Percentiles rank a stretch among this genome's conserved stretches.
Evolutionary conservation across 2,797 vertebrate species (phyloP).

Genomic region (Siniperca undulata): DNA sequence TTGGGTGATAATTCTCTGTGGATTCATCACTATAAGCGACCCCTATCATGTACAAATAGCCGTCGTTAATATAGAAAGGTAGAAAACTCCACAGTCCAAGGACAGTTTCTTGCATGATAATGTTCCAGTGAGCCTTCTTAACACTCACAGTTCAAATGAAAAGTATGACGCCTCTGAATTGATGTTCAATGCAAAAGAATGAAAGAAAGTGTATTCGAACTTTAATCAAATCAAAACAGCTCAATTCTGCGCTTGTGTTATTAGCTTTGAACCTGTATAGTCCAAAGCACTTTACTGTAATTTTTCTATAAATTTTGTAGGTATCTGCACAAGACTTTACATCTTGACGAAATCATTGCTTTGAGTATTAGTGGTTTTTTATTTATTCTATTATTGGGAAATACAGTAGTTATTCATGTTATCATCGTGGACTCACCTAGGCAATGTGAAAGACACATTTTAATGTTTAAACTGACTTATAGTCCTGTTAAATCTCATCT

Average conservation of each 20-base stretch:
- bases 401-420: not conserved
- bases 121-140: not conserved
- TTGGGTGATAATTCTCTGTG: not conserved
- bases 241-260: not conserved
- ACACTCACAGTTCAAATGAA: not conserved
- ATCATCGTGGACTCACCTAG: not conserved
- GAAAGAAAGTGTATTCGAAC: not conserved
- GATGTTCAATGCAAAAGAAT: constrained; percentile 6
- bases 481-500: constrained; percentile 29
- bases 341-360: constrained; percentile 21
- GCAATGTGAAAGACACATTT: constrained; percentile 15
- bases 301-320: constrained; percentile 8
- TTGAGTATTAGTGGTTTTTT: constrained; percentile 20
- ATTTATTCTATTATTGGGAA: not conserved
- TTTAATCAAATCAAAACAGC: not conserved
- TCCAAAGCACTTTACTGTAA: constrained; percentile 6
- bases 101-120: not conserved
- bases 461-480: constrained; percentile 12
- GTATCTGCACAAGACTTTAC: constrained; percentile 21
- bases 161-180: not conserved
- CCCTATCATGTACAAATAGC: not conserved
- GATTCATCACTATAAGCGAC: not conserved
- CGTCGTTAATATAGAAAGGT: not conserved
- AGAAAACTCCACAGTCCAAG: constrained; percentile 6
- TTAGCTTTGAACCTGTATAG: not conserved